Evolutionary conservation across 2,888 invertebrate species (phyloP), one percentile per base, ranked within the genome.

Genomic region (Lepidocyrtoides sp.): DNA sequence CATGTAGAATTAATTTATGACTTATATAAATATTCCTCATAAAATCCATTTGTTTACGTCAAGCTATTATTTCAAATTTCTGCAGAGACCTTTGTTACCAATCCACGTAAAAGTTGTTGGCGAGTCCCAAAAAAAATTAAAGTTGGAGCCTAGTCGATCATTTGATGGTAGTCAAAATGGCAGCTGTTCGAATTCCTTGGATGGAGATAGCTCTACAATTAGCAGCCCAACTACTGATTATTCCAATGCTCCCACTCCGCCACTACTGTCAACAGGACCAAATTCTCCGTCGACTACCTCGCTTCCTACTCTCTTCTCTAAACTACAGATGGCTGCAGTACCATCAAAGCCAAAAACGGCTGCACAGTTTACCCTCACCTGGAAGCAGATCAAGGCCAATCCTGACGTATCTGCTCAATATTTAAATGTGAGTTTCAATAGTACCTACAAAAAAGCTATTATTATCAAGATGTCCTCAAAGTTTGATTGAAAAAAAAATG

Each of bases 361-460:
- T 84, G 96, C 97, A 8, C 97, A 97, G 94, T 97, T 97, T 95
- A 95, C 96, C 95, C 94, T 95, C 0, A 96, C 96, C 75, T 97
- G 97, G 97, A 96, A 96, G 94, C 95, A 95, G 93, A 94, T 97
- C 81, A 96, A 95, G 93, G 96, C 95, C 0, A 95, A 95, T 32
- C 94, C 95, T n/a, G 95, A 95, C 10, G 96, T 96, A 26, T 96
- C 96, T 94, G 96, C 96, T 93, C 95, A 96, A 92, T 97, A 97
- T 95, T 95, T 97, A 91, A 96, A 96, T 95, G 97, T 96, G 94
- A 95, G 95, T 41, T 84, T 57, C 14, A 32, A 79, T n/a, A 14
- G 5, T 17, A 23, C 1, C 20, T 79, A 51, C 12, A 51, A 26
- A 10, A 57, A 26, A 83, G n/a, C n/a, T n/a, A n/a, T n/a, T n/a